Evolutionary conservation across 2,888 invertebrate genomes (phyloP), one percentile per base, ranked within the genome.

Genomic region (Frankliniella intonsa): DNA sequence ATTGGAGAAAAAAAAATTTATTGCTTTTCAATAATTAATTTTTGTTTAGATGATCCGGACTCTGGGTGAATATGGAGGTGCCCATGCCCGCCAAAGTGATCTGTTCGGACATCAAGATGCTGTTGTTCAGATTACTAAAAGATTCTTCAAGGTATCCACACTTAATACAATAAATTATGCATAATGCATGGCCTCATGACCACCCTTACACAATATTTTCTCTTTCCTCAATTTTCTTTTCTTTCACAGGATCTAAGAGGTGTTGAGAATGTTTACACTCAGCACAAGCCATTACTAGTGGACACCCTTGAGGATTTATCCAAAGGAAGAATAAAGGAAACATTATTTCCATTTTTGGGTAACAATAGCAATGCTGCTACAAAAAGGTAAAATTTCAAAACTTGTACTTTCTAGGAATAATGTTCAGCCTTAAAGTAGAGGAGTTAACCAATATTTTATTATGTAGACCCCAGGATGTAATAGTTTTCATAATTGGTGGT

Each of bases 201-300:
- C 3, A 38, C 38, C 38, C 38, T 38, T 38, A 2, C 5, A 38
- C 38, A 38, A 3, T 38, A 5, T 38, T 38, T 38, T 38, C 38
- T 38, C 38, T 38, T 38, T 5, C 38, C 38, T 3, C 79, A 65
- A 81, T 81, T 25, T 62, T 49, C 12, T 50, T 22, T n/a, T 22
- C 12, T 83, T 80, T 84, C 85, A 22, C 86, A 92, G 91, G 96
- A 95, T 25, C 89, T 97, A 27, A 95, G 94, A 89, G 99, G 98
- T 0, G 98, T 99, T 0, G 99, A 99, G 87, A 99, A 99, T 89
- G 96, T 99, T 84, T 99, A 98, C 89, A 99, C 99, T 0, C 99
- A 99, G 87, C 99, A 99, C 88, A 94, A 94, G n/a, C 98, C 99
- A 0, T 90, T 97, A 49, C 88, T 99, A 10, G 93, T 94, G 85